These are phyloP conservation scores for Lamellibrachia satsuma DNA, from an alignment of 2,888 invertebrate species.

Conservation along the genomic window DNA sequence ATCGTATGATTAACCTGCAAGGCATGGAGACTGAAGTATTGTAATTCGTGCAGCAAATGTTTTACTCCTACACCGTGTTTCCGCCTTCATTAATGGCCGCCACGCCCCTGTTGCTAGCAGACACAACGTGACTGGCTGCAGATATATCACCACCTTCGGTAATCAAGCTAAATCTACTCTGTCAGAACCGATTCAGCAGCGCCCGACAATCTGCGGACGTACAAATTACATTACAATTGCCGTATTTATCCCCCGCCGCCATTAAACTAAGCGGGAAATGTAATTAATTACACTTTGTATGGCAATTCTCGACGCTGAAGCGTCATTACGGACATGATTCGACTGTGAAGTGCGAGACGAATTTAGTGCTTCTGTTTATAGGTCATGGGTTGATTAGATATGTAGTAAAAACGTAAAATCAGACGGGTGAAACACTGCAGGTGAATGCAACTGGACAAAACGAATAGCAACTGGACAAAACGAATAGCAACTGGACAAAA, in stretches of 20 bases:
- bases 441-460: neutral
- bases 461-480: neutral
- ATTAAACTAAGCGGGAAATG: neutral
- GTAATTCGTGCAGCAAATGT: neutral
- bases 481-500: neutral
- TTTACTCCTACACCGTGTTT: neutral
- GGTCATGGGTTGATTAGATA: neutral
- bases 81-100: neutral
- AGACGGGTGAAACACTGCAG: neutral
- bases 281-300: neutral
- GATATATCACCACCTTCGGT: constrained; percentile 6
- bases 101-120: neutral
- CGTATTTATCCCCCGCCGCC: neutral
- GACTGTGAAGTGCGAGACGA: neutral
- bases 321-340: neutral
- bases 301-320: neutral
- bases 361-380: neutral
- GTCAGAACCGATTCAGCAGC: neutral
- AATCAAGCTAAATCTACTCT: neutral
- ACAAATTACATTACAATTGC: constrained; percentile 5
- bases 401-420: neutral
- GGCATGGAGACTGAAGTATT: neutral
- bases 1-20: neutral
- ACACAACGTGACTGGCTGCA: neutral
- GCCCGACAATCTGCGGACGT: neutral